A percentile compares a stretch with the other conserved stretches of the same genome.
Evolutionary conservation across 1,140 invertebrate species (phyloP).

Genomic region (Asbolus verrucosus): DNA sequence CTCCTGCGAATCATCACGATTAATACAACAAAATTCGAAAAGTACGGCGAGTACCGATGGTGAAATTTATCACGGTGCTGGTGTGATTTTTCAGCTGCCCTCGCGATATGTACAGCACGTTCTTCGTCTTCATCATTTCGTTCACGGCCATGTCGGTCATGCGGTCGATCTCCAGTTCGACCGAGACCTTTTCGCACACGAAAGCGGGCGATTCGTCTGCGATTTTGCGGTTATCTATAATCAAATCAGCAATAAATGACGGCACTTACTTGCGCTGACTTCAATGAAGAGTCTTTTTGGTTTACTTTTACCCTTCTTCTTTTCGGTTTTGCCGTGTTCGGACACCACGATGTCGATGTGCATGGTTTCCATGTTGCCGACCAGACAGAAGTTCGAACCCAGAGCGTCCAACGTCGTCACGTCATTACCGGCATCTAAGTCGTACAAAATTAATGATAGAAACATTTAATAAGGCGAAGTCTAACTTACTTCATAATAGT

Average conservation of each 20-base stretch:
- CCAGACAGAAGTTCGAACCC: constrained; percentile 91
- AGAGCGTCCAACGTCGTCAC: constrained; percentile 84
- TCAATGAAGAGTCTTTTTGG: constrained; percentile 61
- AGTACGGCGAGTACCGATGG: constrained; percentile 72
- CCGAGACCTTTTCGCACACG: constrained; percentile 88
- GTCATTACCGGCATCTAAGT: constrained; percentile 66
- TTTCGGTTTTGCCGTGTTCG: constrained; percentile 74
- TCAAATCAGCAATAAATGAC: no score
- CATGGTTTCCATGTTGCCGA: constrained; percentile 87
- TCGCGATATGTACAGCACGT: constrained; percentile 85
- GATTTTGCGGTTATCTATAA: no score
- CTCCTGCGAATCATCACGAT: constrained; percentile 48
- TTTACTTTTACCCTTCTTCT: constrained; percentile 64
- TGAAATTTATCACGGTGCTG: constrained; percentile 89
- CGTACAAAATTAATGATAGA: no score
- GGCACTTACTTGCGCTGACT: constrained; percentile 54
- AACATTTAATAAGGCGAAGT: no score
- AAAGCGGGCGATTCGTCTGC: constrained; percentile 85
- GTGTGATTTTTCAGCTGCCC: constrained; percentile 91
- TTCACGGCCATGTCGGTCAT: constrained; percentile 91
- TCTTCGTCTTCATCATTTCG: constrained; percentile 82
- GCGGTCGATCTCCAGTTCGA: constrained; percentile 91
- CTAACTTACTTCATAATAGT: no score
- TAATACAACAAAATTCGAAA: not conserved
- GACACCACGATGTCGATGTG: constrained; percentile 95